Evolutionary conservation across 2,888 invertebrate species (phyloP).

Genomic region (Himalopsyche japonica): DNA sequence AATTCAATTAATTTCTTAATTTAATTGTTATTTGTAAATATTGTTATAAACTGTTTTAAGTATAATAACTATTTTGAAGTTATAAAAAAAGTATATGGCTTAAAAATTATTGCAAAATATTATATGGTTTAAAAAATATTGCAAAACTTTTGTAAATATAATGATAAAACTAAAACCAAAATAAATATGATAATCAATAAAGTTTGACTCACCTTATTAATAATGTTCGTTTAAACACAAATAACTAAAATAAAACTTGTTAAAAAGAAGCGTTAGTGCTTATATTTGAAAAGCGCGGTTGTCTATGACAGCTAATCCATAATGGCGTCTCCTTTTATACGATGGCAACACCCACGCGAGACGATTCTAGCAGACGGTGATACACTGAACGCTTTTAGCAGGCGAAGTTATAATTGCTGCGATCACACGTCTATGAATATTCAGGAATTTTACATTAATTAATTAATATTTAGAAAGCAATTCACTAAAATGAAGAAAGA

Average conservation of each 20-base stretch:
- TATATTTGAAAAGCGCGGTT: background rate
- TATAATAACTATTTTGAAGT: too few species aligned
- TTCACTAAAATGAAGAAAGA: too few species aligned
- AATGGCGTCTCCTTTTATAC: background rate
- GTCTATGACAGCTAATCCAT: background rate
- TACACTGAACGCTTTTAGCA: constrained; percentile 3
- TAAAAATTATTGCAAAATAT: background rate
- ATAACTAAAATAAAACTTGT: background rate
- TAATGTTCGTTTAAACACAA: background rate
- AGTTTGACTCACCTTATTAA: background rate
- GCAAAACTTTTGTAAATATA: background rate
- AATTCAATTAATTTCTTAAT: too few species aligned
- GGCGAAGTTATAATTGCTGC: background rate
- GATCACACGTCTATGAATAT: background rate
- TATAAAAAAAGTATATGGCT: too few species aligned
- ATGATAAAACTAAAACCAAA: background rate
- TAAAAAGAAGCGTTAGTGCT: constrained; percentile 8
- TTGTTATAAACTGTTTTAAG: too few species aligned
- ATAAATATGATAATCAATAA: background rate
- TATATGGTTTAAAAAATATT: background rate
- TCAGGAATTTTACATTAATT: too few species aligned
- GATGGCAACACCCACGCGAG: background rate
- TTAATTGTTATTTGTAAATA: too few species aligned
- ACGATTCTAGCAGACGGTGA: background rate
- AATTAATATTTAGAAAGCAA: too few species aligned